A percentile compares a stretch with the other conserved stretches of the same genome.
Conservation (phyloP, 2,113 vertebrate species). For the mouse (Mus musculus) region DNA sequence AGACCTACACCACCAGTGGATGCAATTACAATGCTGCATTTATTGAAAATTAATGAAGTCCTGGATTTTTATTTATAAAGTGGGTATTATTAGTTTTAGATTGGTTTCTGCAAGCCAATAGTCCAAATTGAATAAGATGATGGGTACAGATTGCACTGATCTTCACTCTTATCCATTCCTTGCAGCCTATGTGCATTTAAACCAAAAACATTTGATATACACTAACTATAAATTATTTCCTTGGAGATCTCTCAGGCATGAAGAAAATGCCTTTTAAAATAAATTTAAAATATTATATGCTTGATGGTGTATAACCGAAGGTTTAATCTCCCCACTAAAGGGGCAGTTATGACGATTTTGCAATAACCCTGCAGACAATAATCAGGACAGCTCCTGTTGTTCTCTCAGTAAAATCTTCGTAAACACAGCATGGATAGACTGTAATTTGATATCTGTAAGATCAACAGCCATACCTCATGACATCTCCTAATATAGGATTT, state of each 20-base stretch:
- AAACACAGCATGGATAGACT: conserved; percentile 88
- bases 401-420: conserved; percentile 86
- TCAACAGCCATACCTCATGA: conserved; percentile 84
- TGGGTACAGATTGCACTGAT: conserved; percentile 84
- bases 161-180: conserved; percentile 85
- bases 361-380: conserved; percentile 89
- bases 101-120: conserved; percentile 83
- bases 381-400: conserved; percentile 88
- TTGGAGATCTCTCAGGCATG: conserved; percentile 88
- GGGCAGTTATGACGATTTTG: conserved; percentile 87
- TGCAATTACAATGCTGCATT: conserved; percentile 74
- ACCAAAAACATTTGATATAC: conserved; percentile 85
- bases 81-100: conserved; percentile 84
- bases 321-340: conserved; percentile 87
- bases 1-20: conserved; percentile 75
- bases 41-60: conserved; percentile 87
- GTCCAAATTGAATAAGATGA: conserved; percentile 86
- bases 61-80: conserved; percentile 86
- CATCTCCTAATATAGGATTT: conserved; percentile 85
- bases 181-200: conserved; percentile 87
- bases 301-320: conserved; percentile 89
- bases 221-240: conserved; percentile 90
- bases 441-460: conserved; percentile 87
- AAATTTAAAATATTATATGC: conserved; percentile 91
- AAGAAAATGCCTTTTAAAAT: conserved; percentile 90